Conservation (phyloP, 2,113 vertebrate species). For the Apodemus sylvaticus region DNA sequence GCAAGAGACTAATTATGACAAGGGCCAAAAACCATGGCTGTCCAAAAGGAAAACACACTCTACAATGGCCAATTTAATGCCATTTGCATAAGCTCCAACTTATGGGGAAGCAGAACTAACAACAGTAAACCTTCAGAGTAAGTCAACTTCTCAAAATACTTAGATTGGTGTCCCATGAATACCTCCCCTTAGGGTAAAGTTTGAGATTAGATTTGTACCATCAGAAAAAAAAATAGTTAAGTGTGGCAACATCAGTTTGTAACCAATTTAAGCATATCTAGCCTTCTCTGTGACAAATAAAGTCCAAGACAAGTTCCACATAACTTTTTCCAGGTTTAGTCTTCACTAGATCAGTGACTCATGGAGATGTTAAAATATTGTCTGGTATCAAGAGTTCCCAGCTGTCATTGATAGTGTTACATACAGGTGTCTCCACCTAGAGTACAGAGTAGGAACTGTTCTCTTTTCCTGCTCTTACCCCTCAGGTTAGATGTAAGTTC, state of each 20-base stretch:
- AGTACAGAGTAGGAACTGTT: constrained; percentile 44
- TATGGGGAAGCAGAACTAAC: background rate
- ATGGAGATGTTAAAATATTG: background rate
- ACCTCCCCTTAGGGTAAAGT: background rate
- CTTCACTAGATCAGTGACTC: background rate
- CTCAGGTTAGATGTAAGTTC: fast-evolving
- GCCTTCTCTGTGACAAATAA: background rate
- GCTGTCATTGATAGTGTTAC: background rate
- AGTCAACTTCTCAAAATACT: constrained; percentile 27
- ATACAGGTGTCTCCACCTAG: constrained; percentile 64
- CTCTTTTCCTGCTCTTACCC: background rate
- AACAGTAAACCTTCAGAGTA: background rate
- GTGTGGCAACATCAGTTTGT: background rate
- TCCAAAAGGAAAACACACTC: background rate
- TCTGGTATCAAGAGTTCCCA: fast-evolving
- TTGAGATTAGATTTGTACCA: background rate
- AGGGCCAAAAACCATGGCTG: background rate
- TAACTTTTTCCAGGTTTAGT: background rate
- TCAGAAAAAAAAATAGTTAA: background rate
- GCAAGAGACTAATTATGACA: background rate
- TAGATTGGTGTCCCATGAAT: background rate
- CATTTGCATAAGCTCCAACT: background rate
- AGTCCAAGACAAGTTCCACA: background rate
- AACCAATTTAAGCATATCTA: background rate
- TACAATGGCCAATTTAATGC: too few species aligned